Conservation (phyloP, 2,888 invertebrate species). For the Mythimna pallens region DNA sequence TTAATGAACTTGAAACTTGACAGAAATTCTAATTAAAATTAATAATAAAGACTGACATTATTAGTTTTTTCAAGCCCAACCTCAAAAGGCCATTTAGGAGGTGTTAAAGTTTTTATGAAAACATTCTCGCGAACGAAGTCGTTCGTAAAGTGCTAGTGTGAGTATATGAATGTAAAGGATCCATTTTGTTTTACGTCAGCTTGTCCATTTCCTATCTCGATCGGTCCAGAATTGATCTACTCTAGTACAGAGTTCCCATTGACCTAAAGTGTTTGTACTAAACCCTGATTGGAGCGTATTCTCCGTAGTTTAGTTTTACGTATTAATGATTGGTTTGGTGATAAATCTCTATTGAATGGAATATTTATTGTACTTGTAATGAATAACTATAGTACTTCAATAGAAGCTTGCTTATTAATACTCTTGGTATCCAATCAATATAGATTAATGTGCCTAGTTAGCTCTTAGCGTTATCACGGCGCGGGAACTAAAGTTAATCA, state of each 20-base stretch:
- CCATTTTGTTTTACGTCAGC: slow-evolving; percentile 48
- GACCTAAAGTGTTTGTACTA: slow-evolving; percentile 38
- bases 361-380: slow-evolving; percentile 8
- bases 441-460: slow-evolving; percentile 17
- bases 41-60: too few relatives aligned
- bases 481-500: slow-evolving; percentile 39
- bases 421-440: slow-evolving; percentile 7
- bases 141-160: too few relatives aligned
- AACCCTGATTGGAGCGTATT: slow-evolving; percentile 24
- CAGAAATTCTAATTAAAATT: too few relatives aligned
- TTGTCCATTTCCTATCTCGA: slow-evolving; percentile 31
- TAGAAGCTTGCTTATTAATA: not conserved
- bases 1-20: too few relatives aligned
- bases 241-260: slow-evolving; percentile 21
- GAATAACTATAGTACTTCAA: slow-evolving; percentile 5
- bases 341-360: slow-evolving; percentile 4
- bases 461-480: not conserved
- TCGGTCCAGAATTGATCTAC: slow-evolving; percentile 34
- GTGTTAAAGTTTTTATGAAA: too few relatives aligned
- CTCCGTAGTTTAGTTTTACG: slow-evolving; percentile 26
- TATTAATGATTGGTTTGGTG: slow-evolving; percentile 27
- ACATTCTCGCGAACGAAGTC: too few relatives aligned
- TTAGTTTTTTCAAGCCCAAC: too few relatives aligned
- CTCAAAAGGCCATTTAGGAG: too few relatives aligned
- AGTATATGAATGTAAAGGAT: slow-evolving; percentile 33